phyloP scores from a whole-genome alignment of 2,888 invertebrate genomes.

The Leucoma salicis region DNA sequence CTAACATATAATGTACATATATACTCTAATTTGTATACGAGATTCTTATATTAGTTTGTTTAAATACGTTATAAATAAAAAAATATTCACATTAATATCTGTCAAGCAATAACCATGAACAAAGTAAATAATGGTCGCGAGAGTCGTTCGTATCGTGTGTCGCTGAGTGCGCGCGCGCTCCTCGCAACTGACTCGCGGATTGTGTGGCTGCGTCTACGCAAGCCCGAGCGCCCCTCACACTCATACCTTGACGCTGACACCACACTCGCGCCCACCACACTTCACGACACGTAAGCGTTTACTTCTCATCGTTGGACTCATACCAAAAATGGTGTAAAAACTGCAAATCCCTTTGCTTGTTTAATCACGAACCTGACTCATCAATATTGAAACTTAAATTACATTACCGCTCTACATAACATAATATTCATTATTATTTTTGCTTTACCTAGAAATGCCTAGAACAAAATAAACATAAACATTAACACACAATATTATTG shows the following conservation, averaged over 20 bases:
- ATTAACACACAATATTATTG: not conserved
- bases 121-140: conserved; percentile 61
- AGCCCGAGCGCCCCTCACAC: conserved; percentile 32
- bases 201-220: conserved; percentile 50
- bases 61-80: conserved; percentile 54
- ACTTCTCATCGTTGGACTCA: conserved; percentile 70
- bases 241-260: conserved; percentile 37
- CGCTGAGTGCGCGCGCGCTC: conserved; percentile 70
- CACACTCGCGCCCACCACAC: conserved; percentile 63
- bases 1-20: conserved; percentile 51
- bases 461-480: not conserved
- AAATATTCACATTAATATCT: conserved; percentile 58
- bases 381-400: conserved; percentile 10
- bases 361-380: conserved; percentile 50
- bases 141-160: conserved; percentile 77
- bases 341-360: conserved; percentile 42
- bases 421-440: not conserved
- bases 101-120: conserved; percentile 72
- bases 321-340: conserved; percentile 76
- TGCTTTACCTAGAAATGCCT: not conserved
- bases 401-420: not conserved
- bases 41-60: conserved; percentile 63
- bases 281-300: conserved; percentile 76
- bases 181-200: conserved; percentile 74
- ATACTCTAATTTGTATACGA: conserved; percentile 45